A percentile compares a stretch with the other conserved stretches of the same genome.
Conservation (phyloP, 2,797 vertebrate genomes). For the Alosa sapidissima region DNA sequence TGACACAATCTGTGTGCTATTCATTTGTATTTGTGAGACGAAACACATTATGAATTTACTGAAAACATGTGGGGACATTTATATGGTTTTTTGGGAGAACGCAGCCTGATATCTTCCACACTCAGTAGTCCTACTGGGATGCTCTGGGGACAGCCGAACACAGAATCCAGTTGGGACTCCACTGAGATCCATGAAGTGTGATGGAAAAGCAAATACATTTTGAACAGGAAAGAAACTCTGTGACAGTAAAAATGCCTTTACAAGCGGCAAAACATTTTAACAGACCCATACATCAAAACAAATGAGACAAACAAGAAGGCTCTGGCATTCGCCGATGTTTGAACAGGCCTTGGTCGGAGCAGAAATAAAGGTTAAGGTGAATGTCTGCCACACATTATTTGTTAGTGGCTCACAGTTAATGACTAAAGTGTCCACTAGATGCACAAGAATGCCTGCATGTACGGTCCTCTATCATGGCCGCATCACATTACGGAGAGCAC, state of each 20-base stretch:
- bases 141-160: neutral
- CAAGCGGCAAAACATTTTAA: constrained; percentile 57
- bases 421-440: neutral
- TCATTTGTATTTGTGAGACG: neutral
- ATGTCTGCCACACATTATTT: constrained; percentile 60
- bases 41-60: neutral
- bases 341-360: constrained; percentile 55
- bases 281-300: constrained; percentile 61
- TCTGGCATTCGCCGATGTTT: constrained; percentile 54
- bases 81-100: constrained; percentile 20
- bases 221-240: constrained; percentile 41
- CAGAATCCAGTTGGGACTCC: constrained; percentile 19
- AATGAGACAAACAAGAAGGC: constrained; percentile 56
- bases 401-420: constrained; percentile 49
- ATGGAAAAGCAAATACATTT: constrained; percentile 61
- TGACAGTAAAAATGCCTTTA: constrained; percentile 57
- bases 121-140: neutral
- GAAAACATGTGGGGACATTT: constrained; percentile 5
- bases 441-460: neutral
- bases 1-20: neutral
- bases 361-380: constrained; percentile 58
- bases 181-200: constrained; percentile 50
- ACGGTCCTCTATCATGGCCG: constrained; percentile 39
- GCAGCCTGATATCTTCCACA: neutral
- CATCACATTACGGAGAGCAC: constrained; percentile 42